Conservation (phyloP, 2,888 invertebrate species). For the Pomacea canaliculata region DNA sequence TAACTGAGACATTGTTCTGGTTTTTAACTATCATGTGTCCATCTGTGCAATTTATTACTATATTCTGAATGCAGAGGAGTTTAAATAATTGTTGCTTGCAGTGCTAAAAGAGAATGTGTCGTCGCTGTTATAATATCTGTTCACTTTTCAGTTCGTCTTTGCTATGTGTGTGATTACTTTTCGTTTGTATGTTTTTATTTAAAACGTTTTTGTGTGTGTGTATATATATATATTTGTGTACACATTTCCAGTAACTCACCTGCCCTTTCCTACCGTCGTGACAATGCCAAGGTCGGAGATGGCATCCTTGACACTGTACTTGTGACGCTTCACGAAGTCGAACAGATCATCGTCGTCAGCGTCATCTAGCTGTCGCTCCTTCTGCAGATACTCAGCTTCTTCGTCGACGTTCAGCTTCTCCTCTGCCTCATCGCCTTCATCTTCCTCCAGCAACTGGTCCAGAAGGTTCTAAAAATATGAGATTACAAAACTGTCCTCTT, state of each 20-base stretch:
- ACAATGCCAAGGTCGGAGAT: constrained; percentile 15
- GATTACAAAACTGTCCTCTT: not conserved
- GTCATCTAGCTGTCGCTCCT: constrained; percentile 17
- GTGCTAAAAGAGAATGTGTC: too few species aligned
- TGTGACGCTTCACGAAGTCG: not conserved
- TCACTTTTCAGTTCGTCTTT: too few species aligned
- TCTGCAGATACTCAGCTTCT: constrained; percentile 20
- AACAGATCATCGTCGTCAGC: constrained; percentile 24
- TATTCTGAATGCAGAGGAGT: too few species aligned
- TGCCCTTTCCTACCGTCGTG: not conserved
- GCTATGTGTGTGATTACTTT: too few species aligned
- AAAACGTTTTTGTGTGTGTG: too few species aligned
- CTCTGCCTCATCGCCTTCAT: constrained; percentile 10
- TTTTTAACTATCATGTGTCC: too few species aligned
- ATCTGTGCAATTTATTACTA: too few species aligned
- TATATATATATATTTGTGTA: too few species aligned
- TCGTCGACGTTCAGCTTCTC: constrained; percentile 1
- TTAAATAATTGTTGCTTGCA: too few species aligned
- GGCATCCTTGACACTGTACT: constrained; percentile 3
- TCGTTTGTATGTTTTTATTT: too few species aligned
- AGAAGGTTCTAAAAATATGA: not conserved
- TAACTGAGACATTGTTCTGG: too few species aligned
- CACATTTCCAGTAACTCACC: not conserved
- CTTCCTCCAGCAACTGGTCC: constrained; percentile 1
- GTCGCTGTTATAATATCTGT: too few species aligned